A percentile compares a stretch with the other conserved stretches of the same genome.
phyloP scores from a whole-genome alignment of 2,113 vertebrate species.

The Rhombomys opimus region DNA sequence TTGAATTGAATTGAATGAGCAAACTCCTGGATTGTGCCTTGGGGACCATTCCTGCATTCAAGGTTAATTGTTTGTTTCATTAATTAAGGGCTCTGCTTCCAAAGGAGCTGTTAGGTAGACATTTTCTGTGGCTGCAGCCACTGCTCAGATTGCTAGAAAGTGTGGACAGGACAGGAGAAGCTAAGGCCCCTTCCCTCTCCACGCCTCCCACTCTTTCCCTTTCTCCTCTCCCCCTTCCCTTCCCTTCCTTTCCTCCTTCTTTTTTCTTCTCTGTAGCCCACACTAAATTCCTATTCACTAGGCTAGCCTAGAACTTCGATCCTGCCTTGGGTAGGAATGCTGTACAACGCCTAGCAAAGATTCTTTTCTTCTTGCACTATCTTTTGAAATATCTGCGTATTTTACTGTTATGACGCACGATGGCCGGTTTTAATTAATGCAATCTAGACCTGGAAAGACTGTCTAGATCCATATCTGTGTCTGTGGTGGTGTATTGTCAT shows the following conservation, averaged over 20 bases:
- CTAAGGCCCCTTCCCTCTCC: not conserved
- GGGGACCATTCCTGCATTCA: constrained; percentile 21
- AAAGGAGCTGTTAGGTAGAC: not conserved
- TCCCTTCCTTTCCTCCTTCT: not conserved
- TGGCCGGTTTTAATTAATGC: not conserved
- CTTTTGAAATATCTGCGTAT: not conserved
- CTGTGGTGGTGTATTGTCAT: too few relatives aligned
- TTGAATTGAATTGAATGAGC: constrained; percentile 18
- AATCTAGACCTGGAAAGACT: not conserved
- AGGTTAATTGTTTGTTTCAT: constrained; percentile 66
- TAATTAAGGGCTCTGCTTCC: constrained; percentile 54
- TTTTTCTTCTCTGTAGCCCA: not conserved
- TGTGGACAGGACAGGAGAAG: not conserved
- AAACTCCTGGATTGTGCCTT: constrained; percentile 37
- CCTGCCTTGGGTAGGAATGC: not conserved
- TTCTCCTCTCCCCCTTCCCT: too few relatives aligned
- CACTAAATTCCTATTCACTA: not conserved
- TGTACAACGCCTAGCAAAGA: not conserved
- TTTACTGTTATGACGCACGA: not conserved
- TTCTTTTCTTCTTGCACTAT: not conserved
- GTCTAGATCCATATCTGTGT: not conserved
- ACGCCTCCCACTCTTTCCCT: too few relatives aligned
- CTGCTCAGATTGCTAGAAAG: not conserved
- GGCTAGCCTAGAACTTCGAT: not conserved
- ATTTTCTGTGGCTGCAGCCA: not conserved